Percentiles rank a stretch among this genome's conserved stretches.
These are phyloP conservation scores for Cygnus olor DNA, from an alignment of 2,797 vertebrate species.

Conservation along the genomic window DNA sequence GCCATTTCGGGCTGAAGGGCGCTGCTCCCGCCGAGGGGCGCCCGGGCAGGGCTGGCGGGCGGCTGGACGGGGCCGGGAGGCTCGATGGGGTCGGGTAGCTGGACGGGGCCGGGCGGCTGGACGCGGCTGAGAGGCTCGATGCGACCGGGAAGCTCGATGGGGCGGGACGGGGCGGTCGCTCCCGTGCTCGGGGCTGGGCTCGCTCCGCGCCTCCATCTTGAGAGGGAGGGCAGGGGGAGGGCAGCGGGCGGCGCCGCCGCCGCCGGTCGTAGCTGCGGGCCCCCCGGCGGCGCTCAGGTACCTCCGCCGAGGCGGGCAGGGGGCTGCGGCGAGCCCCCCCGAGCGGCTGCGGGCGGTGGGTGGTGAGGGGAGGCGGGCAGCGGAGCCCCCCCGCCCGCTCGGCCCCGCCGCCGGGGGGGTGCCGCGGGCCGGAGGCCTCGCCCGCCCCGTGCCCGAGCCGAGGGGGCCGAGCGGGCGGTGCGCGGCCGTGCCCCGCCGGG, in stretches of 20 bases:
- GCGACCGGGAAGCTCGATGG: too few relatives aligned
- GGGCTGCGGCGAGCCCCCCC: neutral
- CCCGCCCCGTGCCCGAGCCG: too few relatives aligned
- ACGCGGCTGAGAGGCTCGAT: too few relatives aligned
- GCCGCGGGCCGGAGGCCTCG: neutral
- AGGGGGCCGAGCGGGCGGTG: too few relatives aligned
- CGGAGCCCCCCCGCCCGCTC: neutral
- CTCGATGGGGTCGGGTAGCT: neutral
- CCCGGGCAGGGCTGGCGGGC: neutral
- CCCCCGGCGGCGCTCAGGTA: constrained; percentile 29
- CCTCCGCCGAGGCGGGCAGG: neutral
- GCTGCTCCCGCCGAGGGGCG: too few relatives aligned
- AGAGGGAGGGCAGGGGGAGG: neutral
- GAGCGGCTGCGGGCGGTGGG: neutral
- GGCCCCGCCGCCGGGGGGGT: neutral
- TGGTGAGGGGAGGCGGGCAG: neutral
- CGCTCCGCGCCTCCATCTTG: neutral
- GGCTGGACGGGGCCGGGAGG: neutral
- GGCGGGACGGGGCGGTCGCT: too few relatives aligned
- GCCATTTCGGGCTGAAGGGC: too few relatives aligned
- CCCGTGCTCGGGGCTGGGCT: too few relatives aligned
- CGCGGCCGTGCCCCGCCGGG: too few relatives aligned
- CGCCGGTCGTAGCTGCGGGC: constrained; percentile 1
- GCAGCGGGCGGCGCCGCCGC: neutral
- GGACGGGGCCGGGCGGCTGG: too few relatives aligned